These are phyloP conservation scores for Bos taurus DNA, from an alignment of 2,113 vertebrate species.

Conservation along the genomic window DNA sequence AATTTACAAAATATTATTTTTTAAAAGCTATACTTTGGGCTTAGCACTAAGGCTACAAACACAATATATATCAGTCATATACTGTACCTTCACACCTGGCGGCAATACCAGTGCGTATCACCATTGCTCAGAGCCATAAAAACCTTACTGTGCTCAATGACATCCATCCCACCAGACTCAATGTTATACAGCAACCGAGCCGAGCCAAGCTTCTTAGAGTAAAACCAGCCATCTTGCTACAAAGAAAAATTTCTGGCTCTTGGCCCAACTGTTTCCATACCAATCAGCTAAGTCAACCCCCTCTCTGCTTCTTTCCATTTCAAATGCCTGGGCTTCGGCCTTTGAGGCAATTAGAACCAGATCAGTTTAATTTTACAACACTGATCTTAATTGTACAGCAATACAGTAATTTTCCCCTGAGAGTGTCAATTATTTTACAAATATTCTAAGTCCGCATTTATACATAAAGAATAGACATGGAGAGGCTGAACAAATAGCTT, in stretches of 20 bases:
- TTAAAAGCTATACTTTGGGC: not conserved
- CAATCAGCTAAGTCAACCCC: not conserved
- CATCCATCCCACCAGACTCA: slow-evolving; percentile 1
- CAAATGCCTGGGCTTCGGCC: not conserved
- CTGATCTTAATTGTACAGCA: slow-evolving; percentile 34
- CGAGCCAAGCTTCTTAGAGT: slow-evolving; percentile 29
- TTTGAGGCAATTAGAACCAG: slow-evolving; percentile 27
- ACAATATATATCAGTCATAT: not conserved
- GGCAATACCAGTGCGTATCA: too few species aligned
- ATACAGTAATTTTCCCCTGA: slow-evolving; percentile 52
- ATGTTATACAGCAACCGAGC: slow-evolving; percentile 6
- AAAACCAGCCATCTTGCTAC: slow-evolving; percentile 41
- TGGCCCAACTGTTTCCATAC: slow-evolving; percentile 44
- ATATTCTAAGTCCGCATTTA: slow-evolving; percentile 9
- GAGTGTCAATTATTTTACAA: slow-evolving; percentile 50
- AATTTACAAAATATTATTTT: not conserved
- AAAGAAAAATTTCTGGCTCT: slow-evolving; percentile 56
- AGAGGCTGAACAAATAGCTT: slow-evolving; percentile 25
- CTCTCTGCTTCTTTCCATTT: slow-evolving; percentile 26
- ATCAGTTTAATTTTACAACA: slow-evolving; percentile 54
- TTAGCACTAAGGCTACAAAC: not conserved
- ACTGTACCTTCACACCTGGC: not conserved
- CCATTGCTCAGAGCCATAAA: not conserved
- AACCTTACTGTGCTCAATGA: slow-evolving; percentile 21
- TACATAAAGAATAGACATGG: slow-evolving; percentile 32